A percentile compares a stretch with the other conserved stretches of the same genome.
phyloP scores from a whole-genome alignment of 2,888 invertebrate species.

The Mimumesa dahlbomi region DNA sequence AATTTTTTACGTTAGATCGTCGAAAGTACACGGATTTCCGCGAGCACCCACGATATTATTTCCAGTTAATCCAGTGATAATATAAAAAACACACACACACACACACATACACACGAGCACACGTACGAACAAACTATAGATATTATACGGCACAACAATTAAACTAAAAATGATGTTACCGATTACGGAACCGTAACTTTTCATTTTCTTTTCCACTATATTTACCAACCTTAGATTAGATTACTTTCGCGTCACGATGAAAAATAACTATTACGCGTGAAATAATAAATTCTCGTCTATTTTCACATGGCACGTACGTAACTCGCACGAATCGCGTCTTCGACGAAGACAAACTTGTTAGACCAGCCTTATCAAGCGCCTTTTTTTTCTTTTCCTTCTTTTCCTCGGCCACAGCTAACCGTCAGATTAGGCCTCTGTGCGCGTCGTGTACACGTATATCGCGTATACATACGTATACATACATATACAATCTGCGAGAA shows the following conservation, averaged over 20 bases:
- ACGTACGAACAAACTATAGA: too few relatives aligned
- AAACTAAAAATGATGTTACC: too few relatives aligned
- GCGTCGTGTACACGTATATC: too few relatives aligned
- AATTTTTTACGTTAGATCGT: neutral
- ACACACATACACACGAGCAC: too few relatives aligned
- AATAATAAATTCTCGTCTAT: constrained; percentile 1
- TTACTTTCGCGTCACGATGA: neutral
- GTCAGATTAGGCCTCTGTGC: constrained; percentile 40
- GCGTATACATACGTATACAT: too few relatives aligned
- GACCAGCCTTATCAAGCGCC: constrained; percentile 40
- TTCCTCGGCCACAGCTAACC: constrained; percentile 14
- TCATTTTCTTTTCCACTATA: too few relatives aligned
- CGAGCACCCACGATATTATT: too few relatives aligned
- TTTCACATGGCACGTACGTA: constrained; percentile 15
- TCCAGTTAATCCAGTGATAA: too few relatives aligned
- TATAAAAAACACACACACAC: too few relatives aligned
- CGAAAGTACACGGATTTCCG: too few relatives aligned
- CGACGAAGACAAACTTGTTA: constrained; percentile 37
- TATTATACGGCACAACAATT: too few relatives aligned
- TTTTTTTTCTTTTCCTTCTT: constrained; percentile 38
- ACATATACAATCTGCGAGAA: constrained; percentile 42
- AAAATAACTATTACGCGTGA: neutral
- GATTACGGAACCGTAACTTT: too few relatives aligned
- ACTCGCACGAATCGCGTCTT: constrained; percentile 23
- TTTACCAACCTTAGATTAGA: neutral